phyloP scores from a whole-genome alignment of 2,113 vertebrate genomes.

The Gymnogyps californianus region DNA sequence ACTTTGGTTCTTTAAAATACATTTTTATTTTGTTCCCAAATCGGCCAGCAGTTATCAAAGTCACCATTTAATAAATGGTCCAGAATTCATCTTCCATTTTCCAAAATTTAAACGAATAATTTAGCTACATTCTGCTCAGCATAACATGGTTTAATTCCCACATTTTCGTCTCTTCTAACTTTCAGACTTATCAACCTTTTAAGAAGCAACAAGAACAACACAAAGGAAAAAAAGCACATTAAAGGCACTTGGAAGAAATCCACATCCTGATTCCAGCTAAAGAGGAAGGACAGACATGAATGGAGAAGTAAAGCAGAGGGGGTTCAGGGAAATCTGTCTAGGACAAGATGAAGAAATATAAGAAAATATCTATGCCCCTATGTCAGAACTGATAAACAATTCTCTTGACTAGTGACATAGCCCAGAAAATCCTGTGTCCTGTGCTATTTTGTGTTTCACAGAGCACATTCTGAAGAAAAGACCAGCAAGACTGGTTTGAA shows the following conservation, averaged over 20 bases:
- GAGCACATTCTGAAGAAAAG: neutral
- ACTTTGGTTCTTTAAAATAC: neutral
- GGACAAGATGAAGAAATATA: constrained; percentile 20
- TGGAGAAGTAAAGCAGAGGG: neutral
- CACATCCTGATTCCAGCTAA: neutral
- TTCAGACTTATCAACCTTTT: neutral
- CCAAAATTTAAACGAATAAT: neutral
- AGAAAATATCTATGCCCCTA: neutral
- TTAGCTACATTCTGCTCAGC: neutral
- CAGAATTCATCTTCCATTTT: neutral
- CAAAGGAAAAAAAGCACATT: neutral
- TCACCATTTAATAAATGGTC: neutral
- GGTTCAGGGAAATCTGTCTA: neutral
- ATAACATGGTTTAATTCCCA: neutral
- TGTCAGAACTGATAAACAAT: constrained; percentile 57
- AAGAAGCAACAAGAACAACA: neutral
- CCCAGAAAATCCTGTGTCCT: constrained; percentile 45
- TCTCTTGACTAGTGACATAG: constrained; percentile 22
- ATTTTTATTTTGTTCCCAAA: neutral
- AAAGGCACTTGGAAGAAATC: neutral
- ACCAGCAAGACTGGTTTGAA: neutral
- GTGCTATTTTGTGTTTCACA: constrained; percentile 32
- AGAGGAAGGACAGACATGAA: constrained; percentile 1
- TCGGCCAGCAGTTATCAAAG: neutral
- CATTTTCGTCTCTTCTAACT: neutral